Conservation (phyloP, 1,140 invertebrate species). For the Colletes latitarsis region DNA sequence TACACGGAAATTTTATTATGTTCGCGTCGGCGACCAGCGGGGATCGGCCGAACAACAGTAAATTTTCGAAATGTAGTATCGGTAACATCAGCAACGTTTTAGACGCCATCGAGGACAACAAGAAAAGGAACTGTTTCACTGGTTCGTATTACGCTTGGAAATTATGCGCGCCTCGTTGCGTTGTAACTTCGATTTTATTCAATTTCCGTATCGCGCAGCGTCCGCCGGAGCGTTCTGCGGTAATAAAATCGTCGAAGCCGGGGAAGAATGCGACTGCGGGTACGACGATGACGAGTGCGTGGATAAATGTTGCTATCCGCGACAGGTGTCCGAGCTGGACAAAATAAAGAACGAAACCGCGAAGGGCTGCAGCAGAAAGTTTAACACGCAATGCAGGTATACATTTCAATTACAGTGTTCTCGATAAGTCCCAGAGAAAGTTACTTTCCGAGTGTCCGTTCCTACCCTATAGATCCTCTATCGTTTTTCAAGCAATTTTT, state of each 20-base stretch:
- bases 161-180: rapidly evolving
- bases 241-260: constrained; percentile 98
- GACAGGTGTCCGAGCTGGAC: constrained; percentile 87
- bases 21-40: constrained; percentile 97
- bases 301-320: constrained; percentile 97
- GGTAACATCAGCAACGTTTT: constrained; percentile 97
- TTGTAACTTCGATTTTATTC: neutral
- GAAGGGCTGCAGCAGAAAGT: constrained; percentile 89
- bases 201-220: constrained; percentile 79
- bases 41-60: constrained; percentile 96
- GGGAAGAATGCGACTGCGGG: constrained; percentile 99
- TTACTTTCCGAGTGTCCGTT: neutral
- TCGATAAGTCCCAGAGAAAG: neutral
- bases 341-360: constrained; percentile 86
- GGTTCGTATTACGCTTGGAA: constrained; percentile 74
- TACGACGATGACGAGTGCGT: constrained; percentile 96
- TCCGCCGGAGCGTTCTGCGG: constrained; percentile 98
- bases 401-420: constrained; percentile 6
- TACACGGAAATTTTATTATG: constrained; percentile 97
- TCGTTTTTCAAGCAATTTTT: no score
- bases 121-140: constrained; percentile 97
- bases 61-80: constrained; percentile 96
- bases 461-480: no score
- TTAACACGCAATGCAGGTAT: constrained; percentile 91
- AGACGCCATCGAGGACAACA: constrained; percentile 93